Evolutionary conservation across 2,797 vertebrate genomes (phyloP).

Genomic region (Synaphobranchus kaupii): DNA sequence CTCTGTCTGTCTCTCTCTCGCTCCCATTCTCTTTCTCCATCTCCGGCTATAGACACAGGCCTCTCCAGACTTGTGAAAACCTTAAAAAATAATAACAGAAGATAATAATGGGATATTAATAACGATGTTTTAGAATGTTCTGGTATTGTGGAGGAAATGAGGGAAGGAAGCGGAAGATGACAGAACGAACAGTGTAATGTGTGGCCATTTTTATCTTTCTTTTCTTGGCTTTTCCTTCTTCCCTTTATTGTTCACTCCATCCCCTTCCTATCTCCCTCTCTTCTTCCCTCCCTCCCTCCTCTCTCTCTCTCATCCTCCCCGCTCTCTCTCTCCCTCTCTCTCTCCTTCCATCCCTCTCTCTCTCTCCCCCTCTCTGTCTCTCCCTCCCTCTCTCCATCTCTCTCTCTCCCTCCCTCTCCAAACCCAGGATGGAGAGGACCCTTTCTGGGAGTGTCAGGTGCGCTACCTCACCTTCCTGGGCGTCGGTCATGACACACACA

Average conservation of each 20-base stretch:
- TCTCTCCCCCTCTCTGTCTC: not conserved
- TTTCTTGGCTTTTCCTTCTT: not conserved
- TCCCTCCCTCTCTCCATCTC: not conserved
- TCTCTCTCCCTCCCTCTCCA: not conserved
- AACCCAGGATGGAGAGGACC: slow-evolving; percentile 67
- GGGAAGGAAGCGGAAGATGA: too few species aligned
- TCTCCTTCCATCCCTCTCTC: not conserved
- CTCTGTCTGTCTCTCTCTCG: not conserved
- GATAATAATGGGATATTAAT: not conserved
- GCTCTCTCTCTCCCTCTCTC: too few species aligned
- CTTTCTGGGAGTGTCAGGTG: slow-evolving; percentile 89
- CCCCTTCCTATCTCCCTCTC: not conserved
- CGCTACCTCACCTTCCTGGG: slow-evolving; percentile 93
- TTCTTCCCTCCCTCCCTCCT: too few species aligned
- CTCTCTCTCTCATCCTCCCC: too few species aligned
- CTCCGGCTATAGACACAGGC: not conserved
- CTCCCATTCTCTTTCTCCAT: not conserved
- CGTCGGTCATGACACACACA: slow-evolving; percentile 86
- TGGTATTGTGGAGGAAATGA: not conserved
- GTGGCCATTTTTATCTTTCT: not conserved
- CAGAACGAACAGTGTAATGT: not conserved
- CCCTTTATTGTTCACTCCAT: too few species aligned
- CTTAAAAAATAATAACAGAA: not conserved
- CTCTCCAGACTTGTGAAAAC: not conserved
- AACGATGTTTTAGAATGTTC: not conserved